phyloP scores from a whole-genome alignment of 2,888 invertebrate species.

The Dexiosoma caninum region DNA sequence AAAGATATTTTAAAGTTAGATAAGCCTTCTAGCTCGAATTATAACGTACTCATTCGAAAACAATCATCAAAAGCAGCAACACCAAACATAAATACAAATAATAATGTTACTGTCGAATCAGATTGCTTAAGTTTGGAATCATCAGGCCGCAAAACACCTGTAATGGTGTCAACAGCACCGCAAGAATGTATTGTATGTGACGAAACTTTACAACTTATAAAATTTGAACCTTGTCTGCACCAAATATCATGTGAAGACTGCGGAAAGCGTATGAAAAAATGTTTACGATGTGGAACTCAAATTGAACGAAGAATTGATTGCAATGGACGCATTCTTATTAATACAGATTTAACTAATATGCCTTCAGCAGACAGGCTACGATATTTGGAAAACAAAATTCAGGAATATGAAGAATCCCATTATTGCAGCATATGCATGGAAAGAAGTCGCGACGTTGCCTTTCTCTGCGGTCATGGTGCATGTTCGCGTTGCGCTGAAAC shows the following conservation, averaged over 20 bases:
- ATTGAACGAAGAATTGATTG: slow-evolving; percentile 81
- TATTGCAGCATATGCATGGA: slow-evolving; percentile 94
- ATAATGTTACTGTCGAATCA: slow-evolving; percentile 19
- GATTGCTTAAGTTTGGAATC: neutral
- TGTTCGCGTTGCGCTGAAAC: slow-evolving; percentile 90
- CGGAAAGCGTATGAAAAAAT: slow-evolving; percentile 87
- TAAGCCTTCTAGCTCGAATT: slow-evolving; percentile 37
- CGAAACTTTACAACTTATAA: slow-evolving; percentile 82
- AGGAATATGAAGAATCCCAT: slow-evolving; percentile 91
- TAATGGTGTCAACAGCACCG: slow-evolving; percentile 51
- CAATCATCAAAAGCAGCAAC: neutral
- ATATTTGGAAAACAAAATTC: slow-evolving; percentile 86
- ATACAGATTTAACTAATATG: slow-evolving; percentile 78
- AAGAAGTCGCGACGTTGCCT: slow-evolving; percentile 87
- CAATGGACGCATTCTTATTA: slow-evolving; percentile 79
- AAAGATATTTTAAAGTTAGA: neutral
- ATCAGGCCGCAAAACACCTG: neutral
- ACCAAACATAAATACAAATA: slow-evolving; percentile 10
- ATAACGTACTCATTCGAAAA: slow-evolving; percentile 25
- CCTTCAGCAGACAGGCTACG: slow-evolving; percentile 83
- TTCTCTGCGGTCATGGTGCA: slow-evolving; percentile 92
- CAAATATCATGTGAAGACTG: slow-evolving; percentile 87
- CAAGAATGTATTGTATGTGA: slow-evolving; percentile 85
- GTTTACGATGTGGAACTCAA: slow-evolving; percentile 82
- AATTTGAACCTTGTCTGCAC: slow-evolving; percentile 86